Base-by-base conservation (phyloP, 2,888 invertebrate genomes). In the Philopedon plagiatum region DNA sequence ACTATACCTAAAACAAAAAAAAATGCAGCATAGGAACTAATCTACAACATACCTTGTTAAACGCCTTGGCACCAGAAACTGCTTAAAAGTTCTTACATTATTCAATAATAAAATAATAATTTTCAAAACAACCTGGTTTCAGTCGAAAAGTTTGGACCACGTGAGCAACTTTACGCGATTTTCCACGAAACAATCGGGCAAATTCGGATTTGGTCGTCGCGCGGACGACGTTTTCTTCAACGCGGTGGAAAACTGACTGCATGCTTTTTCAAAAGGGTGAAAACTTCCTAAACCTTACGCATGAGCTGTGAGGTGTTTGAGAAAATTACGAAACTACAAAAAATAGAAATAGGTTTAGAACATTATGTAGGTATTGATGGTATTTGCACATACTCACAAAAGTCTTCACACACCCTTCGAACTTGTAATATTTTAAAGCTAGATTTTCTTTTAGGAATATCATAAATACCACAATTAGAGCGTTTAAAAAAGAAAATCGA, bases 201-300 rank as follows among this genome's bases (percentile, higher is more conserved):
- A 23, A 26, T 4, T 58, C 58, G 39, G 26, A 39, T 2, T 7
- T n/a, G 1, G 15, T 23, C 39, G 57, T 8, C 5, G 34, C n/a
- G n/a, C n/a, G 26, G 23, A 23, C 58, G 23, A 1, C n/a, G 41
- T 26, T 41, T 58, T 26, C 58, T 5, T 19, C 9, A 15, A 19
- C 58, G 41, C 58, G 58, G 26, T 58, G 58, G 13, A 62, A 62
- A 62, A 32, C 49, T 62, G 46, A 60, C 60, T 58, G 58, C 44
- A 67, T 46, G 56, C 34, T 67, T 67, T 34, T 56, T 23, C 32
- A 51, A 37, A 57, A 58, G 66, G 58, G 66, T 67, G 66, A 67
- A 67, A 58, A 67, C 23, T 60, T 57, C 34, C 60, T 67, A 32
- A 49, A 37, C 32, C 60, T 60, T 60, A 67, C 66, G 66, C 66